A percentile compares a stretch with the other conserved stretches of the same genome.
Conservation (phyloP, 1,140 invertebrate species). For the Tyrophagus putrescentiae region DNA sequence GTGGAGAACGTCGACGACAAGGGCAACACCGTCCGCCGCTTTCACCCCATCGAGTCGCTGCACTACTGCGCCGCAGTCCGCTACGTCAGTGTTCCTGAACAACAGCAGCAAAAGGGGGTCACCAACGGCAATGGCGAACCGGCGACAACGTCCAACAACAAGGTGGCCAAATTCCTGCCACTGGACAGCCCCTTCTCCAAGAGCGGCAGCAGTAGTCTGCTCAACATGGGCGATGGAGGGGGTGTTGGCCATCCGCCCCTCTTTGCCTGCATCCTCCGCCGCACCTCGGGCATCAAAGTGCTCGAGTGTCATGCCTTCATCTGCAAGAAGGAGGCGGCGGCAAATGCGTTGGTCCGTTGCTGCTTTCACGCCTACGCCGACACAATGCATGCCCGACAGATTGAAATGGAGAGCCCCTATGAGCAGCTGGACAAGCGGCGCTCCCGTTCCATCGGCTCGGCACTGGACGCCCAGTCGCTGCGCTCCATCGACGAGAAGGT, state of each 20-base stretch:
- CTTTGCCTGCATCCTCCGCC: constrained; percentile 84
- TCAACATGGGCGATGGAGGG: background rate
- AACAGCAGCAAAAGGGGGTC: constrained; percentile 32
- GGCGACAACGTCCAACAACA: constrained; percentile 20
- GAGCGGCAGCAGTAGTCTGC: constrained; percentile 46
- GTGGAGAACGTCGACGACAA: constrained; percentile 93
- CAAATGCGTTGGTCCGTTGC: constrained; percentile 78
- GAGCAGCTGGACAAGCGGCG: constrained; percentile 25
- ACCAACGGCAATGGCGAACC: background rate
- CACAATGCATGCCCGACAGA: constrained; percentile 65
- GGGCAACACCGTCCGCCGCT: constrained; percentile 79
- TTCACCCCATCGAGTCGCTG: constrained; percentile 89
- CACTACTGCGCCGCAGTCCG: constrained; percentile 95
- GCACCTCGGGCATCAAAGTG: constrained; percentile 94
- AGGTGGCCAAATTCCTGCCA: constrained; percentile 71
- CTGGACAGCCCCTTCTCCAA: constrained; percentile 87
- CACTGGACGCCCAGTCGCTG: constrained; percentile 22
- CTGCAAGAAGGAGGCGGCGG: constrained; percentile 83
- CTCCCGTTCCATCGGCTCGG: constrained; percentile 26
- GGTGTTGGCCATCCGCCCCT: constrained; percentile 79
- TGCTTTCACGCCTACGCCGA: constrained; percentile 91
- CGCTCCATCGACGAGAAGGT: constrained; percentile 30
- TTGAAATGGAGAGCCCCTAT: constrained; percentile 28
- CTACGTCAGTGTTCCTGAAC: constrained; percentile 47
- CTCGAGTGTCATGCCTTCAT: constrained; percentile 98